Base-by-base conservation (phyloP, 2,888 invertebrate species). In the Hyposoter didymator region DNA sequence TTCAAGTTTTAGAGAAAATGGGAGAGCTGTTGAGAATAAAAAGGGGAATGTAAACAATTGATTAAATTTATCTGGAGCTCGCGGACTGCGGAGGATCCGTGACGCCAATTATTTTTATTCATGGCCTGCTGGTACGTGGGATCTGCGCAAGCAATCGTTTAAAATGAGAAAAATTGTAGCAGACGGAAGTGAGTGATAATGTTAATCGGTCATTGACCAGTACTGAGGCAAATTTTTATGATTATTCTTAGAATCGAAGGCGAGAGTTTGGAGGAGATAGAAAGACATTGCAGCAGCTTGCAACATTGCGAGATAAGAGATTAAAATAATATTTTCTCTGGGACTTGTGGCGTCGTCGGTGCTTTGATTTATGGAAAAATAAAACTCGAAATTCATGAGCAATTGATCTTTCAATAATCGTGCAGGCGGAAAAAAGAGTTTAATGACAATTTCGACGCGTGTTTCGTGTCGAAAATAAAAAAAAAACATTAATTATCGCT, bases 191-290 rank as follows among this genome's bases (percentile, higher is more conserved):
- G 78, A 52, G 64, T 22, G 90, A 91, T 91, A 91, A 85, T 19
- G 59, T 19, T 88, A 91, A 91, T 91, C 91, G 91, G 90, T 91
- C 90, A 90, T 90, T 91, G 91, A 91, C 90, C 89, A 64, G 6
- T 39, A 28, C 69, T 62, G 62, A 14, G 45, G 39, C 39, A 7
- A 78, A 62, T 45, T 69, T 66, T 74, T 45, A 52, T 59, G 14
- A 64, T 74, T 78, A 59, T 69, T 81, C 70, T 49, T 47, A 28
- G 66, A 55, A 75, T 45, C 19, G 19, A 59, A 55, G 39, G 39
- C 52, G 70, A 62, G 52, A 81, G 55, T 84, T n/a, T 8, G 45
- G 6, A 28, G 28, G n/a, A 17, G 35, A 55, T 74, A 55, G 19
- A 66, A 78, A 82, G 80, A 80, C 75, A 72, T 80, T 64, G 66